phyloP scores from a whole-genome alignment of 2,113 vertebrate species.

The Bothrops jararaca region DNA sequence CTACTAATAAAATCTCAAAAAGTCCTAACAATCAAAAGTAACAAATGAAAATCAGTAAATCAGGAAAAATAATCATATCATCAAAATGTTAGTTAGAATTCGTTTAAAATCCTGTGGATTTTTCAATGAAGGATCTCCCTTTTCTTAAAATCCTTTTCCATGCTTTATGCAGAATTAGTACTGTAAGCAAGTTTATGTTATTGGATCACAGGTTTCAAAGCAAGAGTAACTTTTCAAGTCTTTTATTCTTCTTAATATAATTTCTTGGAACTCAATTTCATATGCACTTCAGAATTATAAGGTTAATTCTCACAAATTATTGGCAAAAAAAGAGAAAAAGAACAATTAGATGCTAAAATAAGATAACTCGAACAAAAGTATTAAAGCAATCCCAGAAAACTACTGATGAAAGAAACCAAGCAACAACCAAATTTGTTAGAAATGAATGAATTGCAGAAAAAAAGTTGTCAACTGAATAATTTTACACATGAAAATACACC shows the following conservation, averaged over 20 bases:
- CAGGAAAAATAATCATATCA: no score
- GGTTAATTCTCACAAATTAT: not conserved
- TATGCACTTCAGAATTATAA: not conserved
- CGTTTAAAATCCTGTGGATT: not conserved
- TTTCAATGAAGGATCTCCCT: constrained; percentile 35
- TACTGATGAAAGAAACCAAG: not conserved
- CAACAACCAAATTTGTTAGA: not conserved
- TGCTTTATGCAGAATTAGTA: constrained; percentile 32
- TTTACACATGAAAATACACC: not conserved
- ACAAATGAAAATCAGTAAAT: no score
- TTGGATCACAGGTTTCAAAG: constrained; percentile 24
- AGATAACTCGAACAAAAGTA: not conserved
- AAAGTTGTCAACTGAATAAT: not conserved
- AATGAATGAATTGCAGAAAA: not conserved
- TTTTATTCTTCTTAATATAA: constrained; percentile 40
- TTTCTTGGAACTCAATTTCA: constrained; percentile 16
- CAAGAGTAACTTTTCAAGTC: constrained; percentile 6
- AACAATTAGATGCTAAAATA: not conserved
- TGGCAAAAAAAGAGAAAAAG: not conserved
- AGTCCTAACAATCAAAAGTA: no score
- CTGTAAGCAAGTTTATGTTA: constrained; percentile 21
- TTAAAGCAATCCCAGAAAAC: not conserved
- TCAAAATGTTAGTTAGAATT: no score
- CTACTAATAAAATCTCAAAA: no score
- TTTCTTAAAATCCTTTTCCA: constrained; percentile 15